A percentile compares a stretch with the other conserved stretches of the same genome.
phyloP scores from a whole-genome alignment of 2,113 vertebrate species.

The Ceuthmochares aereus region DNA sequence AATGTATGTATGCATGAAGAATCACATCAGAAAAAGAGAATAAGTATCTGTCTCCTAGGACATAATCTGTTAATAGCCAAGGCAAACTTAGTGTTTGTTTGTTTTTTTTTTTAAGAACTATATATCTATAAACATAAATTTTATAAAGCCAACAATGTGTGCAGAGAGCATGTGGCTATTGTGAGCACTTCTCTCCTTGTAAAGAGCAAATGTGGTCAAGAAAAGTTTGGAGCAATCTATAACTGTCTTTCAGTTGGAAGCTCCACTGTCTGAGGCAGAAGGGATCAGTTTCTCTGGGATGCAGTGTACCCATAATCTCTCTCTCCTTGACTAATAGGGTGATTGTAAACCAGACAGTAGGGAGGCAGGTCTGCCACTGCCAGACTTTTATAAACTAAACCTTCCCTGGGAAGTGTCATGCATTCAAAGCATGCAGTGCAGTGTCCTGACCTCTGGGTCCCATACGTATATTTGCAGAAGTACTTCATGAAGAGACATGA shows the following conservation, averaged over 20 bases:
- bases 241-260: background rate
- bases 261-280: background rate
- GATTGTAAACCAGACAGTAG: background rate
- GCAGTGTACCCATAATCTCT: background rate
- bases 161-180: background rate
- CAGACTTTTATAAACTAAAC: background rate
- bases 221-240: rapidly evolving
- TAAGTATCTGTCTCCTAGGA: background rate
- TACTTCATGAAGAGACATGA: background rate
- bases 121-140: background rate
- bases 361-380: background rate
- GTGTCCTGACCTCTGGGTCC: background rate
- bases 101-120: no score
- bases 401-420: background rate
- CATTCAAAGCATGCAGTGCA: rapidly evolving
- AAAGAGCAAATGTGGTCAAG: background rate
- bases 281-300: background rate
- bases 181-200: rapidly evolving
- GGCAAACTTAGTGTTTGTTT: background rate
- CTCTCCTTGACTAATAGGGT: background rate
- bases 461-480: background rate
- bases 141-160: background rate
- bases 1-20: background rate
- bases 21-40: background rate
- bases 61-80: background rate